Base-by-base conservation (phyloP, 2,888 invertebrate species). In the Anodontia alba region DNA sequence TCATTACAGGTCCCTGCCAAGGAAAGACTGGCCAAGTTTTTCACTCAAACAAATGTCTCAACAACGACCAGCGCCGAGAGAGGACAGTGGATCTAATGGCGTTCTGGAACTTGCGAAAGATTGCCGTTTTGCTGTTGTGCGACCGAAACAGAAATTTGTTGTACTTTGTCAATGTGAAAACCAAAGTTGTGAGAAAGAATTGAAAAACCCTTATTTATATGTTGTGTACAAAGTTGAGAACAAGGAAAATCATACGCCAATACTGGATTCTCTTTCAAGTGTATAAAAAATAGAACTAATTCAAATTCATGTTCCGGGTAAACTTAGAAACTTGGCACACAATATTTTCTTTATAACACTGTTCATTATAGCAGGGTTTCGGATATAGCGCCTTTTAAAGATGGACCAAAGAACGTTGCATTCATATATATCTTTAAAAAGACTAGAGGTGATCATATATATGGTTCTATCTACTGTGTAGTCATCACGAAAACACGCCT, bases 1-100 rank as follows among this genome's bases (percentile, higher is more conserved):
- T 72, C 42, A 20, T 73, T 76, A 12, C 42, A 83, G 86, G 77
- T 81, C 81, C 29, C 81, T 77, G 87, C 89, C 76, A 87, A 89
- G 89, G 89, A 89, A 86, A 84, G 88, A 81, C 38, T 90, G 88
- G 90, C 86, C 82, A 72, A 88, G 83, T 68, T 83, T 76, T 67
- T 80, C 81, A 8, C 49, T 81, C 54, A 71, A 73, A 36, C 70
- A 51, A 67, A 73, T 74, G 51, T 77, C n/a, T 0, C 72, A 71
- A 29, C 42, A 17, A 66, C 20, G 62, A 57, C 26, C 29, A 49
- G 17, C 57, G 54, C 72, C 51, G 54, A 12, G 67, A 54, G 42
- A 51, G 54, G 62, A 67, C 71, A 36, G 69, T 68, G 66, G 71
- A 73, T 23, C 74, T 66, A 42, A 77, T 76, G 57, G 76, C 79